Conservation (phyloP, 2,888 invertebrate species). For the Dusona sp. region DNA sequence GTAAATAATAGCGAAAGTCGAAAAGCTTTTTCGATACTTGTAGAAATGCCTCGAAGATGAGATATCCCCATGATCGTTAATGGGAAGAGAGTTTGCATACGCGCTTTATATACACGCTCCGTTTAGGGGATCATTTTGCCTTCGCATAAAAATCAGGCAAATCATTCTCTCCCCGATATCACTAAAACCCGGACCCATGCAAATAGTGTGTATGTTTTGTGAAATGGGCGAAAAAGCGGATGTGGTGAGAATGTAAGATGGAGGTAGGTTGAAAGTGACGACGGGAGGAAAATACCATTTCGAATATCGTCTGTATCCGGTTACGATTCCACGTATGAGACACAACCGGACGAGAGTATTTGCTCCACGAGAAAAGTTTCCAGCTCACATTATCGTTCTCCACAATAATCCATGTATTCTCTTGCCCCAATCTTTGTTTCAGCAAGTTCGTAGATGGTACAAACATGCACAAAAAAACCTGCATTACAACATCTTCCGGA, state of each 20-base stretch:
- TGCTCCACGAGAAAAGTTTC: constrained; percentile 62
- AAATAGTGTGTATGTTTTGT: neutral
- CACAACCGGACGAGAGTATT: constrained; percentile 68
- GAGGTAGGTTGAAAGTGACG: constrained; percentile 55
- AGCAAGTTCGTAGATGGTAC: neutral
- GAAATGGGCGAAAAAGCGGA: constrained; percentile 40
- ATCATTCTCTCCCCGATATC: constrained; percentile 37
- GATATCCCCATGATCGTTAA: constrained; percentile 68
- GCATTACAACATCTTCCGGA: neutral
- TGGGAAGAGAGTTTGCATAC: constrained; percentile 37
- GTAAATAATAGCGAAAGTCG: constrained; percentile 68
- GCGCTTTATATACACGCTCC: constrained; percentile 31
- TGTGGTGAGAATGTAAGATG: constrained; percentile 50
- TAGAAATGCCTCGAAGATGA: constrained; percentile 75
- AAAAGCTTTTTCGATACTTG: constrained; percentile 77
- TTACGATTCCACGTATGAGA: constrained; percentile 64
- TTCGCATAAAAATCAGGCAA: constrained; percentile 54
- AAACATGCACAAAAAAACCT: constrained; percentile 21
- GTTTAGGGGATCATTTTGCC: constrained; percentile 30
- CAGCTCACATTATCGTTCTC: constrained; percentile 59
- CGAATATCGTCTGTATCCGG: constrained; percentile 67
- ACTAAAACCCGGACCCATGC: neutral
- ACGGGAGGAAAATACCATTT: constrained; percentile 65
- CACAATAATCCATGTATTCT: constrained; percentile 34
- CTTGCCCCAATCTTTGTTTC: constrained; percentile 19